Evolutionary conservation across 2,888 invertebrate species (phyloP).

Genomic region (Augochlorella aurata): DNA sequence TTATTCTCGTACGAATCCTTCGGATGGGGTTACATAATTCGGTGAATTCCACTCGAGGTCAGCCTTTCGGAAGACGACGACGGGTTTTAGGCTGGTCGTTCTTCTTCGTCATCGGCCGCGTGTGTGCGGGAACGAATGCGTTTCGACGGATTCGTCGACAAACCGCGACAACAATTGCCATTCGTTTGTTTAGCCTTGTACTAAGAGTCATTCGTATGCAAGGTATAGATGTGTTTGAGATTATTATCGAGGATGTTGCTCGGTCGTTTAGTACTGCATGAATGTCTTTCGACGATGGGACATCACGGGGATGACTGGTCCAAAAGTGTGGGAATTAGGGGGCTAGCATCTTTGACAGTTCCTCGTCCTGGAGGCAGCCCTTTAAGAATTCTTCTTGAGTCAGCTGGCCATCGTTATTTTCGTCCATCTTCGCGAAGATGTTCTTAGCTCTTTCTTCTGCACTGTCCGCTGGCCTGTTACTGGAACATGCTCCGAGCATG

Average conservation of each 20-base stretch:
- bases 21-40: neutral
- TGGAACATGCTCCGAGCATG: conserved; percentile 98
- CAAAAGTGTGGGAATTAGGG: conserved; percentile 86
- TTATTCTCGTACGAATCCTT: conserved; percentile 12
- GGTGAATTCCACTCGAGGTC: conserved; percentile 13
- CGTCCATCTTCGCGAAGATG: conserved; percentile 99
- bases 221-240: conserved; percentile 11
- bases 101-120: neutral
- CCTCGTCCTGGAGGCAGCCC: conserved; percentile 98
- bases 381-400: conserved; percentile 99
- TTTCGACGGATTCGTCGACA: neutral
- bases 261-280: conserved; percentile 31
- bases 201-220: conserved; percentile 19
- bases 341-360: conserved; percentile 96
- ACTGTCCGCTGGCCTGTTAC: conserved; percentile 96
- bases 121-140: neutral
- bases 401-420: conserved; percentile 98
- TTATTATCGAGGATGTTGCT: conserved; percentile 34
- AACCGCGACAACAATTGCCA: neutral
- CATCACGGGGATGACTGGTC: conserved; percentile 42
- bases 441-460: conserved; percentile 99
- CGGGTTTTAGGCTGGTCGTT: neutral
- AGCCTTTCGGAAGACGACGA: neutral
- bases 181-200: neutral
- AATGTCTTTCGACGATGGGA: conserved; percentile 44